A percentile compares a stretch with the other conserved stretches of the same genome.
Conservation (phyloP, 2,113 vertebrate species). For the Clupea harengus region DNA sequence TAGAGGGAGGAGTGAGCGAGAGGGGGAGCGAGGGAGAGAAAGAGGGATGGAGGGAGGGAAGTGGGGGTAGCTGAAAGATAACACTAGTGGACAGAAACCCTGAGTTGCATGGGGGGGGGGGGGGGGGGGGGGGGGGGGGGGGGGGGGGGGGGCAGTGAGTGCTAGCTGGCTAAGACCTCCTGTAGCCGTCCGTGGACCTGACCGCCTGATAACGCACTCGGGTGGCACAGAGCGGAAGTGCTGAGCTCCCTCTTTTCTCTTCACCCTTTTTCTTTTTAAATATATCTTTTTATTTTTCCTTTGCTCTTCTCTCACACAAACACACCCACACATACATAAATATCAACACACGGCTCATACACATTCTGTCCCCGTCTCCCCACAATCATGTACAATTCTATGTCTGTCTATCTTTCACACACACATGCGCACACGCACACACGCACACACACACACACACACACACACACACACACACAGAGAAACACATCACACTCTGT, state of each 20-base stretch:
- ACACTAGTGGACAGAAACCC: conserved; percentile 14
- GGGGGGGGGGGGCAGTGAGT: too few relatives aligned
- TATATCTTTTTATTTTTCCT: too few relatives aligned
- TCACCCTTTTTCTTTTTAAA: neutral
- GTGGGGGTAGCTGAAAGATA: conserved; percentile 20
- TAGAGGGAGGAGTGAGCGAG: neutral
- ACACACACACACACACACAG: conserved; percentile 3
- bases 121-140: too few relatives aligned
- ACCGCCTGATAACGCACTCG: neutral
- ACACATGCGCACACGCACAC: neutral
- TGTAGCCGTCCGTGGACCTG: neutral
- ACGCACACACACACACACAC: neutral
- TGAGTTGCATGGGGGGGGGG: neutral
- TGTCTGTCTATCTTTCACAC: neutral
- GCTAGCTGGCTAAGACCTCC: neutral
- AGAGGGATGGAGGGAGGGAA: neutral
- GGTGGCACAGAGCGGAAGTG: neutral
- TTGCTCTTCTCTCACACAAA: neutral
- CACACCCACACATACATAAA: neutral
- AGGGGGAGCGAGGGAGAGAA: neutral
- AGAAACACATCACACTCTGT: neutral
- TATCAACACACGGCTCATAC: neutral
- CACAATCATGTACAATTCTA: neutral
- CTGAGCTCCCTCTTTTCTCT: neutral
- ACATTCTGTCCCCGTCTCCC: neutral